Conservation (phyloP, 1,140 invertebrate genomes). For the Oedothorax gibbosus region DNA sequence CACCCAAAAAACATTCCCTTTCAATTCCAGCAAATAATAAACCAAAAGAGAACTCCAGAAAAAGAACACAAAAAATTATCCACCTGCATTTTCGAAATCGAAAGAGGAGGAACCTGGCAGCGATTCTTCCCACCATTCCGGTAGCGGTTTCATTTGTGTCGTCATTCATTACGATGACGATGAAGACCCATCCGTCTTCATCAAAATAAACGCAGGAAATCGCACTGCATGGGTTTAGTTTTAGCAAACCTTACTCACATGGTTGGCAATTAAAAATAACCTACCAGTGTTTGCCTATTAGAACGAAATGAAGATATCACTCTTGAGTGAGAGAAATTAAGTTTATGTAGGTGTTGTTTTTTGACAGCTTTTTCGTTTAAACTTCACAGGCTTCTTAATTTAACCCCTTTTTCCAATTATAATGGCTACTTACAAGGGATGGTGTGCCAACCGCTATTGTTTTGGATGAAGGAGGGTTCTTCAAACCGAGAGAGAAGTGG, state of each 20-base stretch:
- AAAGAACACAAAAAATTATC: background rate
- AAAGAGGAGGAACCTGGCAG: slow-evolving; percentile 12
- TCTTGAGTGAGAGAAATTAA: background rate
- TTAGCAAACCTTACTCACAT: background rate
- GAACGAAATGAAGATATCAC: slow-evolving; percentile 16
- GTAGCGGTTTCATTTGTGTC: slow-evolving; percentile 5
- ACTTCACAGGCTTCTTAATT: too few species aligned
- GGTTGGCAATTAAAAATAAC: slow-evolving; percentile 18
- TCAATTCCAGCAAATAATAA: slow-evolving; percentile 7
- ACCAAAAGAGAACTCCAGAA: background rate
- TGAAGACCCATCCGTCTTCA: slow-evolving; percentile 38
- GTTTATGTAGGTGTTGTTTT: background rate
- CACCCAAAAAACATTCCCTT: slow-evolving; percentile 6
- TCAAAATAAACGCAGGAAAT: slow-evolving; percentile 41
- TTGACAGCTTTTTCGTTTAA: background rate
- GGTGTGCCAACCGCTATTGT: too few species aligned
- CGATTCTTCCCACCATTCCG: slow-evolving; percentile 6
- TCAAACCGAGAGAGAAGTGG: too few species aligned
- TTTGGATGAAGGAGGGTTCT: too few species aligned
- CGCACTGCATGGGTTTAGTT: slow-evolving; percentile 19
- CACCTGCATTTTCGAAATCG: slow-evolving; percentile 32
- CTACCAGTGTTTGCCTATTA: background rate
- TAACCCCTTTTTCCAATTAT: too few species aligned
- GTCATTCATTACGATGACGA: slow-evolving; percentile 8
- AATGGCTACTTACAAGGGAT: too few species aligned